A percentile compares a stretch with the other conserved stretches of the same genome.
phyloP scores from a whole-genome alignment of 2,113 vertebrate genomes.

The Neomonachus schauinslandi region DNA sequence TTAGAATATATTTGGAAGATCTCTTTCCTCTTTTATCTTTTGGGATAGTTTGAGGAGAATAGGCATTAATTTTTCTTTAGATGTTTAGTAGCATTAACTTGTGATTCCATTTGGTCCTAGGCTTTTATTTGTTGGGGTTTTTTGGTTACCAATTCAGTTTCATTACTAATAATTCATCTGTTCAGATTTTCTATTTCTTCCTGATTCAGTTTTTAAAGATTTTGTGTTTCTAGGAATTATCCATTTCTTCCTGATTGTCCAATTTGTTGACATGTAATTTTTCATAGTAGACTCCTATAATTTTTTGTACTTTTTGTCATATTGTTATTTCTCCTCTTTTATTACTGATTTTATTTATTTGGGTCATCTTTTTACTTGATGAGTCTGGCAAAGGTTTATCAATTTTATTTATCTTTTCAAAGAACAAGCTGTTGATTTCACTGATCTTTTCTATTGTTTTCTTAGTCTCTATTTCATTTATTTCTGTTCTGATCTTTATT shows the following conservation, averaged over 20 bases:
- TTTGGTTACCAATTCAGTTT: neutral
- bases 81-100: neutral
- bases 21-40: neutral
- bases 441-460: neutral
- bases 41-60: neutral
- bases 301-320: neutral
- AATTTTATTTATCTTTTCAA: neutral
- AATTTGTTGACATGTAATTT: neutral
- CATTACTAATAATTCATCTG: neutral
- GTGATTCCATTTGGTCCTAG: neutral
- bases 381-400: neutral
- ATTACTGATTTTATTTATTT: neutral
- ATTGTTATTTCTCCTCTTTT: neutral
- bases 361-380: neutral
- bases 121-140: neutral
- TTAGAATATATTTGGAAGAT: neutral
- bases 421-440: neutral
- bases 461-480: neutral
- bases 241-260: neutral
- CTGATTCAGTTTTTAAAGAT: neutral
- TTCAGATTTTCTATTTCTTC: neutral
- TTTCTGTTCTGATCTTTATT: neutral
- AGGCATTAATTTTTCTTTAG: neutral
- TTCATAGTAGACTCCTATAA: neutral
- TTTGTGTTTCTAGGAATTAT: neutral